Percentiles rank a stretch among this genome's conserved stretches.
Conservation (phyloP, 2,888 invertebrate genomes). For the Pyrgus malvae region DNA sequence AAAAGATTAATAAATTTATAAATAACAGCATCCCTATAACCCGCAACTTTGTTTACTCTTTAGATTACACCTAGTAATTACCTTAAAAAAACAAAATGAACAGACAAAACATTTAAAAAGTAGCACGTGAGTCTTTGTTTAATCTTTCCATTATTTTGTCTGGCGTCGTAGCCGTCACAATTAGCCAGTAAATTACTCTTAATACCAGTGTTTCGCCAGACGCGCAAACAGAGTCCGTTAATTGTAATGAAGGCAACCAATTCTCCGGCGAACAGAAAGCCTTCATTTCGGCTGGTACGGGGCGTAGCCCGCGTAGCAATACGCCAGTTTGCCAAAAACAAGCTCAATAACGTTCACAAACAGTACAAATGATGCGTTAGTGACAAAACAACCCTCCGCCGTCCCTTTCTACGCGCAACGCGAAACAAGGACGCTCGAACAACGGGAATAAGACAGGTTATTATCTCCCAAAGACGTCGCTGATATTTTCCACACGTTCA, state of each 20-base stretch:
- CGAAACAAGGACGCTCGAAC: constrained; percentile 56
- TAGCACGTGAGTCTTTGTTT: constrained; percentile 29
- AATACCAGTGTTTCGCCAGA: constrained; percentile 76
- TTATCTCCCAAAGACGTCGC: constrained; percentile 74
- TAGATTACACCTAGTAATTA: constrained; percentile 14
- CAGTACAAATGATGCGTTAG: constrained; percentile 78
- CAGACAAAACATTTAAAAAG: constrained; percentile 24
- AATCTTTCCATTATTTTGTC: constrained; percentile 61
- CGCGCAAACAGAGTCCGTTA: constrained; percentile 76
- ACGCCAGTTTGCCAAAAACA: constrained; percentile 75
- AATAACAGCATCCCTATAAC: no score
- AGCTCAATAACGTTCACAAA: constrained; percentile 78
- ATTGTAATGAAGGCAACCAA: constrained; percentile 73
- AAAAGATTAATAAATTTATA: no score
- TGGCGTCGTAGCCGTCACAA: constrained; percentile 62
- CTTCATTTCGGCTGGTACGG: constrained; percentile 67
- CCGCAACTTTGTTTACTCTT: background rate
- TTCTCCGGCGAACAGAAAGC: constrained; percentile 65
- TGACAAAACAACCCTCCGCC: constrained; percentile 64
- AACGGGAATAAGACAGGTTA: constrained; percentile 77
- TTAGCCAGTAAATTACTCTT: constrained; percentile 73
- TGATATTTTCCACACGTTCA: constrained; percentile 79
- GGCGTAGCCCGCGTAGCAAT: constrained; percentile 63
- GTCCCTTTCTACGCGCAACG: constrained; percentile 49
- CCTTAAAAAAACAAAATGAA: constrained; percentile 15